Percentiles rank a stretch among this genome's conserved stretches.
Conservation (phyloP, 2,888 invertebrate species). For the Acanthococcus lagerstroemiae region DNA sequence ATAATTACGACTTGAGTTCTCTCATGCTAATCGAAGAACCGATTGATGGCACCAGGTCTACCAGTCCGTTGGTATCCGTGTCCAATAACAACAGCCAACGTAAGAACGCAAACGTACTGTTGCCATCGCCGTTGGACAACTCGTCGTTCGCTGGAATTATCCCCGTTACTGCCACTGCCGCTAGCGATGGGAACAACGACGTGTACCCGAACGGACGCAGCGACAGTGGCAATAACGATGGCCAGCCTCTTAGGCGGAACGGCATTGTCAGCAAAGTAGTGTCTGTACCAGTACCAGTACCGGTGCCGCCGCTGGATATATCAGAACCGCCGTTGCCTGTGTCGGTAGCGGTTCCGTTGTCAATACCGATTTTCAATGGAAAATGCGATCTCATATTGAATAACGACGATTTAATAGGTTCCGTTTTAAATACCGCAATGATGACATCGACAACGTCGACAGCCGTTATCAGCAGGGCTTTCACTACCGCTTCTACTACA, state of each 20-base stretch:
- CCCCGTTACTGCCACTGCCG: background rate
- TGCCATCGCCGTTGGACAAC: background rate
- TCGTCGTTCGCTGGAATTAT: background rate
- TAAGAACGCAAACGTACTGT: background rate
- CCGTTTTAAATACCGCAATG: background rate
- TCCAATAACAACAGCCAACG: background rate
- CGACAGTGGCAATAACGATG: background rate
- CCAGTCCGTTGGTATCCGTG: background rate
- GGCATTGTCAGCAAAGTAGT: background rate
- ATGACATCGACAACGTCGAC: background rate
- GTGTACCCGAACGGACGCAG: conserved; percentile 10
- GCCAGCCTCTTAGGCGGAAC: background rate
- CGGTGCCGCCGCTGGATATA: background rate
- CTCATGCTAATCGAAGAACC: conserved; percentile 12
- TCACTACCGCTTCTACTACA: too few relatives aligned
- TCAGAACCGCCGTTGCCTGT: background rate
- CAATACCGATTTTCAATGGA: background rate
- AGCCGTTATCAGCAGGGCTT: too few relatives aligned
- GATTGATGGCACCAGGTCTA: background rate
- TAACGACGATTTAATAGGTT: conserved; percentile 13
- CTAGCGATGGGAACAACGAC: background rate
- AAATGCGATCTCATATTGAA: conserved; percentile 22
- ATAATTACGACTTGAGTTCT: conserved; percentile 12
- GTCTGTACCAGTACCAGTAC: background rate
- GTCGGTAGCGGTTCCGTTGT: background rate